Evolutionary conservation across 2,888 invertebrate species (phyloP), one percentile per base, ranked within the genome.

Genomic region (Leptogaster cylindrica): DNA sequence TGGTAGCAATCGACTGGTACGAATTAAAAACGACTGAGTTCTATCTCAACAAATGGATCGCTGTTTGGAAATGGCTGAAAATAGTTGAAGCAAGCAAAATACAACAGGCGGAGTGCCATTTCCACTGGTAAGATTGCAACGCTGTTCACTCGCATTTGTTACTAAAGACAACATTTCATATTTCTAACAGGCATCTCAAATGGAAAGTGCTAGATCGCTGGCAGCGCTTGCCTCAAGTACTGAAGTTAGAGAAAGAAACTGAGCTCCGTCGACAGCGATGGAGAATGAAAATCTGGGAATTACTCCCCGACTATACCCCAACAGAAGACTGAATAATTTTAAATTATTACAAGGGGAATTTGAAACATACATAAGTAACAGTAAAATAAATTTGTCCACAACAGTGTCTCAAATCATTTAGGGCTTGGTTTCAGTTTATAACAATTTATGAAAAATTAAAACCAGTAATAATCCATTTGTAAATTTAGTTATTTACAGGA

Each of bases 1-100:
- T 89, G 81, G 89, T 89, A 1, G 91, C 92, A 2, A 84, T 86
- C 65, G 91, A 92, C 77, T 88, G 88, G 78, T 86, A 86, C 72
- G 89, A 90, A 69, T 81, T 89, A 66, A 86, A 84, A 71, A 74
- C 87, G n/a, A 81, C 82, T 48, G 84, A 85, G 55, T 74, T 81
- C 41, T 81, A 81, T 51, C 85, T 88, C 55, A 79, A 79, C 31
- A 79, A 79, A 67, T 87, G 88, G 82, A 77, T 80, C 2, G 76
- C 79, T 46, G 82, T 82, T 16, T 77, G 83, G 0, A 76, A 78
- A 4, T 74, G 83, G 20, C 74, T 83, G 33, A 84, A 81, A 73
- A 76, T 82, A 50, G 82, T 85, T 68, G 80, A 83, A 66, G 80
- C 83, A 70, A 73, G 80, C 0, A 85, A 86, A 77, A 74, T 75